Percentiles rank a stretch among this genome's conserved stretches.
Conservation (phyloP, 1,140 invertebrate species). For the Halesus radiatus region DNA sequence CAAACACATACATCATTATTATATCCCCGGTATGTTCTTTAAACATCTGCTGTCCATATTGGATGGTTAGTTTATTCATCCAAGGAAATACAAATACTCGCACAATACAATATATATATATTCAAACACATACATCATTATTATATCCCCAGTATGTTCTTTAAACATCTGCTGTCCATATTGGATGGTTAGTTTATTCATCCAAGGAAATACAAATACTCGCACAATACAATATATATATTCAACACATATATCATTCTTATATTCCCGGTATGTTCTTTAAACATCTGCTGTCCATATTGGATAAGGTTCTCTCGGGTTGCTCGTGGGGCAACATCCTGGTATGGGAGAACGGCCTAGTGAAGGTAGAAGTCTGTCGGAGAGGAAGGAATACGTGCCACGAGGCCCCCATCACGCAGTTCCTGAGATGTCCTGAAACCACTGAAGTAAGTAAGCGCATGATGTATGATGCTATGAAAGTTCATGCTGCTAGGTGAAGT, state of each 20-base stretch:
- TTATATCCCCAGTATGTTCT: no score
- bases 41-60: not conserved
- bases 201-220: constrained; percentile 6
- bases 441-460: constrained; percentile 62
- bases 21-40: no score
- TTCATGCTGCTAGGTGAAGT: no score
- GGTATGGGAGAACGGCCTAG: constrained; percentile 89
- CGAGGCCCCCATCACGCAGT: constrained; percentile 78
- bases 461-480: constrained; percentile 61
- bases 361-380: constrained; percentile 84
- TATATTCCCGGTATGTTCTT: no score
- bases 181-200: not conserved
- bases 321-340: constrained; percentile 92
- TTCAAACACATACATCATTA: no score
- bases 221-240: not conserved
- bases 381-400: constrained; percentile 82
- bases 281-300: not conserved
- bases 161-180: no score
- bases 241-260: no score
- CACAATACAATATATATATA: no score
- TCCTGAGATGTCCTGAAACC: constrained; percentile 77
- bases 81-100: no score
- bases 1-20: no score
- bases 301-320: constrained; percentile 79
- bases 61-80: no score